Percentiles rank a stretch among this genome's conserved stretches.
Conservation (phyloP, 1,140 invertebrate species). For the Meloidogyne chitwoodi region DNA sequence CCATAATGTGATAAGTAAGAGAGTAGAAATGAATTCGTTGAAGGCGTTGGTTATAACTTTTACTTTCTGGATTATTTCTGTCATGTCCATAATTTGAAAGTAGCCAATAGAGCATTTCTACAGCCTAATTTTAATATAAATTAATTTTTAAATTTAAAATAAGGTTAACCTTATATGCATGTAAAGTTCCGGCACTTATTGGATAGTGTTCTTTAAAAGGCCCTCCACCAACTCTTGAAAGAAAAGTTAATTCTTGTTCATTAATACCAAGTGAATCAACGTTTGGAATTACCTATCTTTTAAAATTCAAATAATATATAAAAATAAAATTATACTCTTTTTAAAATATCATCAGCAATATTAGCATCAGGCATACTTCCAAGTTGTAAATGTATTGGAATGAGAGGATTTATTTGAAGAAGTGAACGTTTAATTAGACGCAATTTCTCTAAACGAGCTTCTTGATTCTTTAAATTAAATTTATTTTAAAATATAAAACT, state of each 20-base stretch:
- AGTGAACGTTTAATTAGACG: slow-evolving; percentile 54
- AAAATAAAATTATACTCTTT: slow-evolving; percentile 51
- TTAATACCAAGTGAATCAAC: slow-evolving; percentile 62
- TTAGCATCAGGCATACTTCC: slow-evolving; percentile 62
- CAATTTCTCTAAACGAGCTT: slow-evolving; percentile 60
- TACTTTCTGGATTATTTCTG: slow-evolving; percentile 50
- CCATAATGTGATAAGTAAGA: slow-evolving; percentile 63
- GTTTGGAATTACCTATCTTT: slow-evolving; percentile 59
- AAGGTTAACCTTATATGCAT: slow-evolving; percentile 44
- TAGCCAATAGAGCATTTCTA: slow-evolving; percentile 63
- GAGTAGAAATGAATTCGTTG: slow-evolving; percentile 64
- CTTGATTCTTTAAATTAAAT: slow-evolving; percentile 35
- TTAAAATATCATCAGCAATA: slow-evolving; percentile 58
- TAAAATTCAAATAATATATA: slow-evolving; percentile 21
- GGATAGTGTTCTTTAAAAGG: slow-evolving; percentile 60
- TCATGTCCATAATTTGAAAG: slow-evolving; percentile 61
- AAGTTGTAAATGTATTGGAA: slow-evolving; percentile 63
- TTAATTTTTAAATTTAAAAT: not conserved
- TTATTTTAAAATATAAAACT: not conserved
- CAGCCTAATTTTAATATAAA: slow-evolving; percentile 51
- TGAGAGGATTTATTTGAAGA: slow-evolving; percentile 46
- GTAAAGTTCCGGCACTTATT: slow-evolving; percentile 44
- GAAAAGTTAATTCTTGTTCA: slow-evolving; percentile 62
- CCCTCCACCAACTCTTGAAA: slow-evolving; percentile 60
- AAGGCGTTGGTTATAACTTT: slow-evolving; percentile 57